Evolutionary conservation across 2,113 vertebrate species (phyloP).

Genomic region (Erythrolamprus reginae): DNA sequence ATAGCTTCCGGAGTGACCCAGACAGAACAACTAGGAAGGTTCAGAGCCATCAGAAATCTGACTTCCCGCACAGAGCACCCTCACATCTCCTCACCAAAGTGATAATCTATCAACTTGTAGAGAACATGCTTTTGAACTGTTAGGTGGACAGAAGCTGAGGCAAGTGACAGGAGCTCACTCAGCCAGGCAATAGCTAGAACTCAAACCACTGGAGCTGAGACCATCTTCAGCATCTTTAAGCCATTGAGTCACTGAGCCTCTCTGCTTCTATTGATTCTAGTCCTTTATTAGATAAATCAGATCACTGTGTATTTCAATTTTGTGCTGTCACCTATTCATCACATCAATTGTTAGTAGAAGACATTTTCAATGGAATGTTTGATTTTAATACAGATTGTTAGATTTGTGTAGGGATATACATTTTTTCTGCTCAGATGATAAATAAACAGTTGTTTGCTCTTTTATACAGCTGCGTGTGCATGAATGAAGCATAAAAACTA

Average conservation of each 20-base stretch:
- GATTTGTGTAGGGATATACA: not conserved
- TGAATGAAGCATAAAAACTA: not conserved
- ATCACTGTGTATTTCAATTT: not conserved
- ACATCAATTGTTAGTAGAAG: not conserved
- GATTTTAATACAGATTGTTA: not conserved
- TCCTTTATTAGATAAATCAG: not conserved
- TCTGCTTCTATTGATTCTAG: not conserved
- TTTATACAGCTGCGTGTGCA: not conserved
- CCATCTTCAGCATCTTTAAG: not conserved
- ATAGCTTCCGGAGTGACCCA: too few species aligned
- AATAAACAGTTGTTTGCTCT: not conserved
- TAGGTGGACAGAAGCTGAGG: not conserved
- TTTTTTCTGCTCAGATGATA: not conserved
- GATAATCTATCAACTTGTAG: not conserved
- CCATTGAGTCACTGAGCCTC: not conserved
- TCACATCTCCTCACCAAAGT: not conserved
- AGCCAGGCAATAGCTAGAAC: not conserved
- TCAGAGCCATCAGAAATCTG: not conserved
- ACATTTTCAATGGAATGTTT: not conserved
- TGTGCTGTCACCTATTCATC: not conserved
- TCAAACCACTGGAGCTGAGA: not conserved
- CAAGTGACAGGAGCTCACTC: not conserved
- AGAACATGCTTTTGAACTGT: not conserved
- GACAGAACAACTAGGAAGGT: not conserved
- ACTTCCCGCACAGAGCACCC: too few species aligned